Conservation (phyloP, 2,888 invertebrate genomes). For the Conomelus anceps region DNA sequence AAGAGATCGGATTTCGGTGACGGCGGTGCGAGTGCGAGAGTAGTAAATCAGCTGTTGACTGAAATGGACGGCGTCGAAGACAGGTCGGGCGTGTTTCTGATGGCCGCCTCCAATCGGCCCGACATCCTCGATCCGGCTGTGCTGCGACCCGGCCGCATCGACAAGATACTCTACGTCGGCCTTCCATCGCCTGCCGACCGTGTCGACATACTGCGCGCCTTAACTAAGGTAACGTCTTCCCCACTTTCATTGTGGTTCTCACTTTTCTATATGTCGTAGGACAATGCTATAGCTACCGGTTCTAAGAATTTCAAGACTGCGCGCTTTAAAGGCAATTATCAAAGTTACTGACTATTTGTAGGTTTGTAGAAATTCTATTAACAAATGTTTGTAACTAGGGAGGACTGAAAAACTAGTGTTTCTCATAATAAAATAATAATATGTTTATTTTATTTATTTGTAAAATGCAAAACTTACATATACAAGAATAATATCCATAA, state of each 20-base stretch:
- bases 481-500: no score
- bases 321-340: no score
- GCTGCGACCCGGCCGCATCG: constrained; percentile 78
- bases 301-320: no score
- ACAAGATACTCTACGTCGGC: constrained; percentile 84
- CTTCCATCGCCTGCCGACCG: constrained; percentile 75
- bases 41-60: constrained; percentile 93
- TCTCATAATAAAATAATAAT: no score
- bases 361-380: no score
- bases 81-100: constrained; percentile 84
- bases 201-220: constrained; percentile 76
- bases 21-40: constrained; percentile 70
- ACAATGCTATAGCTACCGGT: no score
- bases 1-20: constrained; percentile 74
- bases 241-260: not conserved
- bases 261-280: no score
- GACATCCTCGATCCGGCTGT: constrained; percentile 96
- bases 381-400: no score
- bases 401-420: no score
- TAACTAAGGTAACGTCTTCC: constrained; percentile 65
- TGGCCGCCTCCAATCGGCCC: constrained; percentile 94
- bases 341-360: no score
- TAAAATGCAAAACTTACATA: no score
- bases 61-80: constrained; percentile 98
- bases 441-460: no score